Base-by-base conservation (phyloP, 2,113 vertebrate genomes). In the Pao palembangensis region DNA sequence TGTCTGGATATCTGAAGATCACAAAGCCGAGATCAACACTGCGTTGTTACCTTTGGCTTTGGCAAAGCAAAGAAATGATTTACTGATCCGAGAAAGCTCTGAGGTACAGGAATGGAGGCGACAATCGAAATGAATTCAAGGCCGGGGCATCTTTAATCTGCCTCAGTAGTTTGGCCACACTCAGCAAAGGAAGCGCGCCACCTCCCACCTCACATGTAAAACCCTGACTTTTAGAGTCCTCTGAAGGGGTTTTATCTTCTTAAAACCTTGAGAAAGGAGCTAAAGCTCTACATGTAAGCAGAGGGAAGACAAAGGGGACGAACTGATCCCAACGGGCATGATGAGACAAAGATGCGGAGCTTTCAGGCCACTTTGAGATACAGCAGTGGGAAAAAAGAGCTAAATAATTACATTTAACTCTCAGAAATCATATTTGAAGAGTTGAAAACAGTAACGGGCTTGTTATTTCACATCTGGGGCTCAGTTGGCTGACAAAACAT, bases 71-170 rank as follows among this genome's bases (percentile, higher is more conserved):
- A 60, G 42, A 74, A 76, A 77, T 71, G 19, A 71, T 78, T 79
- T 31, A 55, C 57, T 51, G 51, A 70, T 70, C 73, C 74, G 41
- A 58, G 50, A 65, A 47, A 42, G 57, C 52, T 69, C 51, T 54
- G 28, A 44, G 57, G 28, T 28, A 59, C 31, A 31, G 10, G 25
- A 61, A 58, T 66, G 67, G 44, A 73, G 59, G 53, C 44, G 66
- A 44, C 43, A 84, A 76, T 80, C 52, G 67, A 41, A 47, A 57
- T 59, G 74, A 72, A 76, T 82, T 56, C 73, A 64, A 65, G 58
- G 48, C 43, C 49, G 52, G 34, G 48, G 53, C 61, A 54, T 73
- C 38, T 76, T 68, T 66, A 72, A 73, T 69, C 50, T 38, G 34
- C 34, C 41, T 21, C 55, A 67, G 58, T 56, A 47, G 61, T 64